Evolutionary conservation across 2,888 invertebrate species (phyloP).

Genomic region (Augochlorella aurata): DNA sequence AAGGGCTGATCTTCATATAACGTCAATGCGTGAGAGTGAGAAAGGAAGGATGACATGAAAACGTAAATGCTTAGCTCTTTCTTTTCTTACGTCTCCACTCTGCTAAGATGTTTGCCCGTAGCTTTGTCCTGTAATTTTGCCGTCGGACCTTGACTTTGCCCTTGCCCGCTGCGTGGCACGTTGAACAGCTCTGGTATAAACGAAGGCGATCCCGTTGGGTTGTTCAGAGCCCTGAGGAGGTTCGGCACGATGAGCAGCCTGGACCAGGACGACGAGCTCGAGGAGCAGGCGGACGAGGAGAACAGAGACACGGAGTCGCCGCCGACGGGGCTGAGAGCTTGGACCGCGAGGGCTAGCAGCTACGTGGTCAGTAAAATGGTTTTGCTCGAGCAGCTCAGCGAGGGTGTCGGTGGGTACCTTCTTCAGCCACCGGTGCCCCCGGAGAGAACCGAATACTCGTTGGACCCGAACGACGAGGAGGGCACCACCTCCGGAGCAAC

Average conservation of each 20-base stretch:
- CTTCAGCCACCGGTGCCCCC: constrained; percentile 79
- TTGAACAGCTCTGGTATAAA: background rate
- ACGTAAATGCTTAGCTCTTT: too few relatives aligned
- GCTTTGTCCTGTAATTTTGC: too few relatives aligned
- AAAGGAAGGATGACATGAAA: too few relatives aligned
- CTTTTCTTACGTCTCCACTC: too few relatives aligned
- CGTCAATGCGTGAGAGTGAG: too few relatives aligned
- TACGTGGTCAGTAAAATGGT: constrained; percentile 92
- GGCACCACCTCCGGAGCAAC: constrained; percentile 92
- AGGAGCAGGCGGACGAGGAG: constrained; percentile 77
- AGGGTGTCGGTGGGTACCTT: constrained; percentile 81
- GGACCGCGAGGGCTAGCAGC: constrained; percentile 91
- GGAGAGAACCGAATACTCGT: constrained; percentile 78
- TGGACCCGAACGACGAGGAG: constrained; percentile 85
- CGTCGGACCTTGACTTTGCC: too few relatives aligned
- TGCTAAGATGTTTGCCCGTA: too few relatives aligned
- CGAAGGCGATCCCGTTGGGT: background rate
- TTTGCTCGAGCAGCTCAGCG: constrained; percentile 86
- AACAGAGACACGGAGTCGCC: constrained; percentile 77
- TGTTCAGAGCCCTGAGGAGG: constrained; percentile 78
- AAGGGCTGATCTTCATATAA: too few relatives aligned
- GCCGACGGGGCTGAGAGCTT: constrained; percentile 86
- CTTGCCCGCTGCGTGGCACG: too few relatives aligned
- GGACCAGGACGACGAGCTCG: constrained; percentile 80
- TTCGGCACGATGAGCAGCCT: constrained; percentile 82